Evolutionary conservation across 2,113 vertebrate genomes (phyloP), one percentile per base, ranked within the genome.

Genomic region (Tetrax tetrax): DNA sequence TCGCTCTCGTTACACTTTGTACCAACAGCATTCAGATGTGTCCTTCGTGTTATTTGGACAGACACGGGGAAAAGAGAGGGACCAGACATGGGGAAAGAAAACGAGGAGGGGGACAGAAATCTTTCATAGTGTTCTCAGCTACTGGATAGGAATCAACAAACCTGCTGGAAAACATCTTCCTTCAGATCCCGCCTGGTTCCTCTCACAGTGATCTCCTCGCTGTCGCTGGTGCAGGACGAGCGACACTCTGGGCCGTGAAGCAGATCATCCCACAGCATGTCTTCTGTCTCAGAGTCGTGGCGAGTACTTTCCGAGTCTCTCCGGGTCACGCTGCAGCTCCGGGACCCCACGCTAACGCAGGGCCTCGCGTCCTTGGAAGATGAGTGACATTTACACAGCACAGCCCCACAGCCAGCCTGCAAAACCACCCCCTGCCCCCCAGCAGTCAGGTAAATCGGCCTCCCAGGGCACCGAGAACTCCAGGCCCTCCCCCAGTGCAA

Each of bases 261-360:
- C 83, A 99, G 98, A 75, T 99, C 99, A 12, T 99, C 99, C 99
- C 99, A 99, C 60, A 99, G 87, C 92, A 99, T 98, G 88, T 99
- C 99, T 23, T 99, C 99, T 0, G 99, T 99, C 97, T 99, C 99
- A 0, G 99, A 99, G 91, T 98, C 99, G 0, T 98, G 99, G 64
- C 98, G 99, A 3, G 98, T 98, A 68, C 98, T 98, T 51, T 98
- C 98, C 0, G 98, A 98, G 22, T 98, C 98, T 38, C 98, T 97
- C 60, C 98, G 98, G 31, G 96, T 98, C 48, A 45, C 83, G 13
- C 87, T 93, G 35, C 98, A 93, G 95, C 96, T 97, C 43, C 81
- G 96, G 10, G 98, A 96, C 11, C 93, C 96, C 48, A 8, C 64
- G 2, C 89, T 89, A 17, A 82, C 4, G 54, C 97, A 97, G 25